Percentiles rank a stretch among this genome's conserved stretches.
Evolutionary conservation across 2,113 vertebrate genomes (phyloP).

Genomic region (Ceuthmochares aereus): DNA sequence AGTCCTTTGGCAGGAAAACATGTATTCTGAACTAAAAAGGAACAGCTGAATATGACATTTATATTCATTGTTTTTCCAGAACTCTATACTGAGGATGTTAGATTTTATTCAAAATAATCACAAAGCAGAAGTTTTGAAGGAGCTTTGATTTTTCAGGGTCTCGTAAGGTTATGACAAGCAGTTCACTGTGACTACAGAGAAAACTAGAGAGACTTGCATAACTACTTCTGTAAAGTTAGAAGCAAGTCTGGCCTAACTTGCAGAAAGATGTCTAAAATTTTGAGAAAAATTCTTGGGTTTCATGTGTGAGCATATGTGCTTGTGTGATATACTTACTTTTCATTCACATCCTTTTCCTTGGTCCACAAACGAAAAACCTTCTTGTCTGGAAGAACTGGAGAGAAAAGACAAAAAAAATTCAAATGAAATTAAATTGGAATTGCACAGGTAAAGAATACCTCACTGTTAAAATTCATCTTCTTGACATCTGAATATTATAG

Average conservation of each 20-base stretch:
- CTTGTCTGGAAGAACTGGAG: background rate
- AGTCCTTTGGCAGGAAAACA: conserved; percentile 42
- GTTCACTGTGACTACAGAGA: background rate
- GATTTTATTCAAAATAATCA: conserved; percentile 33
- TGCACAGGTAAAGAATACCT: background rate
- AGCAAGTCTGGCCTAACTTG: conserved; percentile 2
- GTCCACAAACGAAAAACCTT: background rate
- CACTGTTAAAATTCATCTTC: background rate
- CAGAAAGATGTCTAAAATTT: background rate
- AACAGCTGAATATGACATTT: conserved; percentile 27
- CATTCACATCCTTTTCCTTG: background rate
- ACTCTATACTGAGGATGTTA: background rate
- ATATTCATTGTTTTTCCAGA: conserved; percentile 43
- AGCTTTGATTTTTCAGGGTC: conserved; percentile 19
- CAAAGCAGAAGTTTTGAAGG: conserved; percentile 5
- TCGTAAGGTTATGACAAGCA: conserved; percentile 5
- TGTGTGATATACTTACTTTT: background rate
- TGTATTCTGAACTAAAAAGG: conserved; percentile 15
- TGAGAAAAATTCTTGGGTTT: background rate
- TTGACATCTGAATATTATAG: background rate
- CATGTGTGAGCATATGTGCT: background rate
- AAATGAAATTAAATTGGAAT: background rate
- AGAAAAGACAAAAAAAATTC: background rate
- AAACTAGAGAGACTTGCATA: background rate
- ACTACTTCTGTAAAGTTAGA: background rate